phyloP scores from a whole-genome alignment of 2,113 vertebrate species.

The Alces alces region DNA sequence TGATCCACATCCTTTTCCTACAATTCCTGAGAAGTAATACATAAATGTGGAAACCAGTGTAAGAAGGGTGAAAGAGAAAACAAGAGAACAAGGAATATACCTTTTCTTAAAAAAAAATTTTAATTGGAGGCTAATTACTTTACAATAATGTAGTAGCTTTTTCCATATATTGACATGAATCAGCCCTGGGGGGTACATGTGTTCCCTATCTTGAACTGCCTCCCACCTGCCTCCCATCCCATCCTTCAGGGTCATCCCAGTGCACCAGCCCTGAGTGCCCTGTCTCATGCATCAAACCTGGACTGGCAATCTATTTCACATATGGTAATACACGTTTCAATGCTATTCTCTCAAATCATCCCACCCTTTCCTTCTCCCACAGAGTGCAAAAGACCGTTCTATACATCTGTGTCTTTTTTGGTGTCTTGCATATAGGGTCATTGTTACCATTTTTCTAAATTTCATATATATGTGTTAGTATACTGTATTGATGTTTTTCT shows the following conservation, averaged over 20 bases:
- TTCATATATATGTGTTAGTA: neutral
- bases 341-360: neutral
- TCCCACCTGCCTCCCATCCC: no score
- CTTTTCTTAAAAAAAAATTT: neutral
- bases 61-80: neutral
- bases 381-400: neutral
- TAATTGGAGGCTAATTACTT: neutral
- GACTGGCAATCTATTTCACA: no score
- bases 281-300: no score
- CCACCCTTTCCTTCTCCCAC: neutral
- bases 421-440: neutral
- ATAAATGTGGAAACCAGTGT: neutral
- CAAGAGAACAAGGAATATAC: neutral
- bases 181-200: neutral
- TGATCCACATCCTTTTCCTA: neutral
- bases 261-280: no score
- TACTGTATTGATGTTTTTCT: neutral
- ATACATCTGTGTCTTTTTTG: neutral
- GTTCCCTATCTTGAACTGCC: neutral
- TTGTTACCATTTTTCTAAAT: neutral
- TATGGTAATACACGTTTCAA: no score
- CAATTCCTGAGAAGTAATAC: neutral
- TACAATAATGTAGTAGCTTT: neutral
- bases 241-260: no score
- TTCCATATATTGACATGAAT: neutral